Base-by-base conservation (phyloP, 2,113 vertebrate species). In the Anhinga anhinga region DNA sequence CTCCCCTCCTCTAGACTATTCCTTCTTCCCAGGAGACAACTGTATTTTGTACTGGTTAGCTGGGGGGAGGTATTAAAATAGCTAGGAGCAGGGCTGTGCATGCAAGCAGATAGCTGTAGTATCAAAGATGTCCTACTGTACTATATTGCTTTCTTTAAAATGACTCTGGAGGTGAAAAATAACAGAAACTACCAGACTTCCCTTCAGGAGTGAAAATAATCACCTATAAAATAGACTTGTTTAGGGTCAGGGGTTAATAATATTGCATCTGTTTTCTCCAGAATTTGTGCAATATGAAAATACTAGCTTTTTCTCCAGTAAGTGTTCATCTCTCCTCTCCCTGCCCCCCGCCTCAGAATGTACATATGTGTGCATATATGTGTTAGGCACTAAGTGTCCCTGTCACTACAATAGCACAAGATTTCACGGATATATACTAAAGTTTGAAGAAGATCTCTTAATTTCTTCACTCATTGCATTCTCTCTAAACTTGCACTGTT, bases 401-500 rank as follows among this genome's bases (percentile, higher is more conserved):
- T 86, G 7, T 62, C 25, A 18, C 49, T 67, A 26, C 7, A 70
- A 3, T 62, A 88, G 61, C 32, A 59, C 10, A 44, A 38, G 10
- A 40, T 67, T 84, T 87, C 40, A 67, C 1, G 6, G 3, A 18
- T 19, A 40, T 16, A 29, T 50, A 62, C 22, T 47, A 5, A n/a
- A 76, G 36, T 67, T 55, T 71, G 63, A 69, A 67, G 45, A 55
- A 22, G 32, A 58, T 74, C 32, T 85, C 88, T 71, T 55, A 78
- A 27, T 34, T 50, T 52, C 32, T 73, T 56, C 13, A 66, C 19
- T 27, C 34, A 47, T 67, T 94, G 70, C 47, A 49, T 83, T 95
- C 69, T 65, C n/a, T 65, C 14, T 91, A 90, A 84, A 94, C 59
- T 93, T 94, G 93, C 83, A 69, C 47, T 36, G 52, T 90, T 95